Conservation (phyloP, 2,113 vertebrate genomes). For the Bungarus multicinctus region DNA sequence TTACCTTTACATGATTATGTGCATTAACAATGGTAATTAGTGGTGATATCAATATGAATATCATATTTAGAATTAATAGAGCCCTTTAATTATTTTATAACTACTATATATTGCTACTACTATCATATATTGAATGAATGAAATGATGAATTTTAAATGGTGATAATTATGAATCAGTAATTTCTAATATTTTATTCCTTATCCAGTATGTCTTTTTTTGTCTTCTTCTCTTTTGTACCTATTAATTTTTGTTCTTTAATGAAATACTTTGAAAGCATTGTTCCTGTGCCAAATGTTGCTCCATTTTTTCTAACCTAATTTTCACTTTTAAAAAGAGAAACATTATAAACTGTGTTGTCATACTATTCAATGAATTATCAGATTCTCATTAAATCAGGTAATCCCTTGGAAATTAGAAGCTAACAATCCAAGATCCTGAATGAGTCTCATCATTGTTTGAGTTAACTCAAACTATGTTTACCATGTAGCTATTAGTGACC, state of each 20-base stretch:
- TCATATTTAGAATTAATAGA: neutral
- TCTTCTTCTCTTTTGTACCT: neutral
- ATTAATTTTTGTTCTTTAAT: neutral
- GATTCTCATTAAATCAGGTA: neutral
- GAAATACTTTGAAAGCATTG: slow-evolving; percentile 46
- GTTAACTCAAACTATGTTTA: neutral
- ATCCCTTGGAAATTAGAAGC: neutral
- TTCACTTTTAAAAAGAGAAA: neutral
- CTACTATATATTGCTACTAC: neutral
- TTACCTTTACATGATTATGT: neutral
- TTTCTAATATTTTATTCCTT: neutral
- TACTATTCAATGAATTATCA: neutral
- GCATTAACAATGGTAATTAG: neutral
- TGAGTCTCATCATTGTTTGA: neutral
- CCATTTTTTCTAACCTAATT: neutral
- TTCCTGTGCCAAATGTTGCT: neutral
- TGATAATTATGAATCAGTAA: neutral
- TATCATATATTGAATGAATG: neutral
- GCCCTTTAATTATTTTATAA: neutral
- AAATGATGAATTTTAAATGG: neutral
- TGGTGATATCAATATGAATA: neutral
- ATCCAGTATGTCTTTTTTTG: neutral
- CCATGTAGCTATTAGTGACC: neutral
- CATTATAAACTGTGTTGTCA: neutral
- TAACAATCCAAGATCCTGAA: neutral